A percentile compares a stretch with the other conserved stretches of the same genome.
Conservation (phyloP, 1,140 invertebrate genomes). For the Papilio machaon region DNA sequence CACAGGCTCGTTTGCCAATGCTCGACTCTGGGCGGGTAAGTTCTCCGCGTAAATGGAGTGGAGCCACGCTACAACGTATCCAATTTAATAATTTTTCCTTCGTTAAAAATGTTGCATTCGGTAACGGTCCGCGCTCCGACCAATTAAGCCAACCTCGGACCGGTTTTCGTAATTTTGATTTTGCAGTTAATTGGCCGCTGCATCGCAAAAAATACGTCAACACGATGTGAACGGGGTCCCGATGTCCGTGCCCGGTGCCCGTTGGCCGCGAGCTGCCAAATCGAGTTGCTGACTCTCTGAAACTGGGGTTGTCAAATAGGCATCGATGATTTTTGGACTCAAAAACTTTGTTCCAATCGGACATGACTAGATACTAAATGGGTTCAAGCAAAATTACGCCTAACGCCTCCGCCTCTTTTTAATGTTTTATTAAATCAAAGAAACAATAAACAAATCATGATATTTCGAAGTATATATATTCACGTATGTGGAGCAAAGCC, state of each 20-base stretch:
- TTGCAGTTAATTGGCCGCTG: constrained; percentile 53
- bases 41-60: constrained; percentile 32
- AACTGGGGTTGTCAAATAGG: not conserved
- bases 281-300: not conserved
- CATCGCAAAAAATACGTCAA: constrained; percentile 28
- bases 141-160: constrained; percentile 51
- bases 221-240: constrained; percentile 16
- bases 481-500: not conserved
- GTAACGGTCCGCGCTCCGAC: constrained; percentile 36
- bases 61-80: constrained; percentile 27
- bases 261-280: not conserved
- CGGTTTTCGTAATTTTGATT: constrained; percentile 53
- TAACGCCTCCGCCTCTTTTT: not conserved
- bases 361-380: not conserved
- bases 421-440: not conserved
- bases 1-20: constrained; percentile 41
- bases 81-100: constrained; percentile 32
- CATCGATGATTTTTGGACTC: not conserved
- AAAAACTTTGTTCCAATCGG: not conserved
- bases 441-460: not conserved
- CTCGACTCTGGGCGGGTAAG: constrained; percentile 24
- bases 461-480: not conserved
- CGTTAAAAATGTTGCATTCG: constrained; percentile 41
- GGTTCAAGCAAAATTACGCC: not conserved
- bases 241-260: constrained; percentile 1